Evolutionary conservation across 2,888 invertebrate species (phyloP).

Genomic region (Cantharis rustica): DNA sequence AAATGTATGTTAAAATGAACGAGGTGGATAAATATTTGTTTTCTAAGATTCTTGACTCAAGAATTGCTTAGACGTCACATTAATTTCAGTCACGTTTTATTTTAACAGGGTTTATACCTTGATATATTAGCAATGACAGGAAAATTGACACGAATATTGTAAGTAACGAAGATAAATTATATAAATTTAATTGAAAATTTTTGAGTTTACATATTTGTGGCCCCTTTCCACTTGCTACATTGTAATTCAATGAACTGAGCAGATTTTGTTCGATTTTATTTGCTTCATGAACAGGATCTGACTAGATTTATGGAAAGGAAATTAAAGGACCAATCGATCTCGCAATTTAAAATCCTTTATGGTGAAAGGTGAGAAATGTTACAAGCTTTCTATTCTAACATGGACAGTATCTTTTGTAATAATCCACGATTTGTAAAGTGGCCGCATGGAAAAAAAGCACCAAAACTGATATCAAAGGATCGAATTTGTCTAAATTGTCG

Average conservation of each 20-base stretch:
- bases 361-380: background rate
- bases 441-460: no score
- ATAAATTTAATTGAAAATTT: constrained; percentile 51
- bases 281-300: background rate
- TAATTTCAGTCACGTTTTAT: constrained; percentile 56
- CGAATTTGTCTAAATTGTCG: no score
- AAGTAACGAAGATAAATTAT: constrained; percentile 53
- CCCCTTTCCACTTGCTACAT: background rate
- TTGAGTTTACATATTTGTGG: constrained; percentile 3
- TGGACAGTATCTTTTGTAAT: background rate
- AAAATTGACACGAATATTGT: constrained; percentile 55
- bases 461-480: no score
- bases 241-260: background rate
- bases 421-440: background rate
- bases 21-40: constrained; percentile 30
- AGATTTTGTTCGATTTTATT: background rate
- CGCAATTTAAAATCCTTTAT: background rate
- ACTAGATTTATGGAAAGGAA: background rate
- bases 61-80: constrained; percentile 49
- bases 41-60: constrained; percentile 25
- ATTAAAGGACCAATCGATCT: background rate
- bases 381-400: background rate
- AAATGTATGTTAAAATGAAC: constrained; percentile 20
- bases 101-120: constrained; percentile 49
- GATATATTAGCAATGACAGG: constrained; percentile 56